Conservation (phyloP, 2,797 vertebrate genomes). For the Borostomias antarcticus region DNA sequence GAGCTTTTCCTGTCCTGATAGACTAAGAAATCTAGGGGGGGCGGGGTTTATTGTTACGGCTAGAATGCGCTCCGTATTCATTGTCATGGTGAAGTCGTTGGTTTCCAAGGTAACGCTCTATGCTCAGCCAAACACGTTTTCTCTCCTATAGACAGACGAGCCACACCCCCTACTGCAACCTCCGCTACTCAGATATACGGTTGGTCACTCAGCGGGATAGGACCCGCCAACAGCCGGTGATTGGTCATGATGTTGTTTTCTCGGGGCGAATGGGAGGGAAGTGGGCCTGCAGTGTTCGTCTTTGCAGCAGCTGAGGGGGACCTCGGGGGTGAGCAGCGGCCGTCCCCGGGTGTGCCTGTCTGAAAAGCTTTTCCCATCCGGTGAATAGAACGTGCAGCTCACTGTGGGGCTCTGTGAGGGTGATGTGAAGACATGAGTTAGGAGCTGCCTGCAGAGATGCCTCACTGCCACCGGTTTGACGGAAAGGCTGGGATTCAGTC, state of each 20-base stretch:
- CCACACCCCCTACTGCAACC: conserved; percentile 5
- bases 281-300: background rate
- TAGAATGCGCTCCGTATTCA: background rate
- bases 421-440: background rate
- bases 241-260: background rate
- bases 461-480: background rate
- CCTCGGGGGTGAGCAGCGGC: background rate
- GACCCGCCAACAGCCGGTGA: background rate
- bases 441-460: background rate
- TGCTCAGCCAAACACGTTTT: conserved; percentile 1
- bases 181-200: background rate
- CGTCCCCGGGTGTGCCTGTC: background rate
- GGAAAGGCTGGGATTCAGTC: background rate
- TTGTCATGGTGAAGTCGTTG: conserved; percentile 4
- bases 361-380: background rate
- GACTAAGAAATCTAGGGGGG: background rate
- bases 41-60: too few species aligned
- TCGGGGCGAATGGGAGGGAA: background rate
- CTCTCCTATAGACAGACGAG: background rate
- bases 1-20: background rate
- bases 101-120: conserved; percentile 4
- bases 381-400: background rate
- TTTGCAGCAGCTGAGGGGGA: background rate
- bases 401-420: background rate
- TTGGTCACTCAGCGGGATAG: background rate